These are phyloP conservation scores for Pachliopta kotzebuea DNA, from an alignment of 2,888 invertebrate genomes.

Conservation along the genomic window DNA sequence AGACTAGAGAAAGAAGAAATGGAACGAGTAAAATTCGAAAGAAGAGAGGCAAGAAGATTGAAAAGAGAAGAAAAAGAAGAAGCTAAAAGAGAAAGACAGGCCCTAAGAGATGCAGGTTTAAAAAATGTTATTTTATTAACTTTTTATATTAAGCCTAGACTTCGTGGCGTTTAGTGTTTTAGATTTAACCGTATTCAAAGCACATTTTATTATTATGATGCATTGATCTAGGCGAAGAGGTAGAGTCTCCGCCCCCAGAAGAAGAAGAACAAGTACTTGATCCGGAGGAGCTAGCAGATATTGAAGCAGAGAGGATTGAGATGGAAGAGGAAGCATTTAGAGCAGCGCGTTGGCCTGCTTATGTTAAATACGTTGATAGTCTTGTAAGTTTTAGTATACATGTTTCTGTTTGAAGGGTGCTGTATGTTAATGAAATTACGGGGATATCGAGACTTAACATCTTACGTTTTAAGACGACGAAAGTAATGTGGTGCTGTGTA, in stretches of 20 bases:
- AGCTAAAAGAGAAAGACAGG: slow-evolving; percentile 54
- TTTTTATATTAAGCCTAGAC: not conserved
- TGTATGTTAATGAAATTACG: too few relatives aligned
- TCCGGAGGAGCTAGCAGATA: slow-evolving; percentile 67
- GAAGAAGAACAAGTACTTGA: slow-evolving; percentile 60
- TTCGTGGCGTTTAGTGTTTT: not conserved
- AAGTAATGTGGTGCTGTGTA: too few relatives aligned
- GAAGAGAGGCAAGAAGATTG: slow-evolving; percentile 54
- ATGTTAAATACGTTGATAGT: slow-evolving; percentile 71
- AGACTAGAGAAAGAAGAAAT: slow-evolving; percentile 50
- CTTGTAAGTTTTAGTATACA: slow-evolving; percentile 49
- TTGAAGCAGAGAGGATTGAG: slow-evolving; percentile 65
- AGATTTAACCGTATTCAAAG: too few relatives aligned
- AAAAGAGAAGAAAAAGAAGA: slow-evolving; percentile 59
- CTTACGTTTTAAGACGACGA: too few relatives aligned
- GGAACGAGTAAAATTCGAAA: slow-evolving; percentile 52
- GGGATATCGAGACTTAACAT: too few relatives aligned
- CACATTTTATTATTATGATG: too few relatives aligned
- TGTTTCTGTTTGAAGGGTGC: too few relatives aligned
- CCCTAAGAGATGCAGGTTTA: slow-evolving; percentile 56
- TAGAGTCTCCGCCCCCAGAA: slow-evolving; percentile 65
- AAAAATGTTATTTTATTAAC: not conserved
- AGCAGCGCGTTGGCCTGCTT: slow-evolving; percentile 69
- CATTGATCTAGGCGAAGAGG: slow-evolving; percentile 51
- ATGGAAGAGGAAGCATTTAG: slow-evolving; percentile 62